Evolutionary conservation across 2,797 vertebrate genomes (phyloP).

Genomic region (Nyctalus aviator): DNA sequence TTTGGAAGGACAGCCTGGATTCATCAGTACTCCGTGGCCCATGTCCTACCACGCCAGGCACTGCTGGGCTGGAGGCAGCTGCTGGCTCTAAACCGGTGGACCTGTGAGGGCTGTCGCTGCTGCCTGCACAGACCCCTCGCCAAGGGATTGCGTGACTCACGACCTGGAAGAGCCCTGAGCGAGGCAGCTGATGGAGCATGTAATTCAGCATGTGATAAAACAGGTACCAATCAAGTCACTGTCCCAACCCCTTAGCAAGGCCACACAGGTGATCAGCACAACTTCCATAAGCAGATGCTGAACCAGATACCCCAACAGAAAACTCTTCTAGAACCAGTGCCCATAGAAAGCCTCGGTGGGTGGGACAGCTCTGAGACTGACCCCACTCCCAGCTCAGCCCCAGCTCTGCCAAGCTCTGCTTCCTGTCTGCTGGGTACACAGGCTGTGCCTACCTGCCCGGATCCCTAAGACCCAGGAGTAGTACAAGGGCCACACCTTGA

Average conservation of each 20-base stretch:
- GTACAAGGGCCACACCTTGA: neutral
- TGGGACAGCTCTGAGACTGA: neutral
- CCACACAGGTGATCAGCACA: neutral
- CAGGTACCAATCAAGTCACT: neutral
- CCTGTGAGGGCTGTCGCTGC: fast-evolving
- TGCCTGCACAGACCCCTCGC: fast-evolving
- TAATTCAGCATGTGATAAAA: neutral
- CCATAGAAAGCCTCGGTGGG: neutral
- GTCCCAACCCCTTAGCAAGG: neutral
- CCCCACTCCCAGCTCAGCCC: neutral
- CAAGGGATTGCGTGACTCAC: fast-evolving
- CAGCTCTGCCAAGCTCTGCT: neutral
- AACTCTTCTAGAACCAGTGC: neutral
- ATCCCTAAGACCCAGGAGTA: neutral
- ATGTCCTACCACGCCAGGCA: neutral
- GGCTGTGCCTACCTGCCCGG: neutral
- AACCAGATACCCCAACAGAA: neutral
- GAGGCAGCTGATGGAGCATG: neutral
- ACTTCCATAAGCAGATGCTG: neutral
- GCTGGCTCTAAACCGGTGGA: neutral
- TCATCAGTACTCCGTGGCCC: neutral
- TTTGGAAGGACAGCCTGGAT: neutral
- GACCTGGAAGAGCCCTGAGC: neutral
- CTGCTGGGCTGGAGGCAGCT: slow-evolving; percentile 35
- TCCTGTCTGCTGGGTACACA: neutral